A percentile compares a stretch with the other conserved stretches of the same genome.
These are phyloP conservation scores for Lysiphlebus fabarum DNA, from an alignment of 1,140 invertebrate genomes.

Conservation along the genomic window DNA sequence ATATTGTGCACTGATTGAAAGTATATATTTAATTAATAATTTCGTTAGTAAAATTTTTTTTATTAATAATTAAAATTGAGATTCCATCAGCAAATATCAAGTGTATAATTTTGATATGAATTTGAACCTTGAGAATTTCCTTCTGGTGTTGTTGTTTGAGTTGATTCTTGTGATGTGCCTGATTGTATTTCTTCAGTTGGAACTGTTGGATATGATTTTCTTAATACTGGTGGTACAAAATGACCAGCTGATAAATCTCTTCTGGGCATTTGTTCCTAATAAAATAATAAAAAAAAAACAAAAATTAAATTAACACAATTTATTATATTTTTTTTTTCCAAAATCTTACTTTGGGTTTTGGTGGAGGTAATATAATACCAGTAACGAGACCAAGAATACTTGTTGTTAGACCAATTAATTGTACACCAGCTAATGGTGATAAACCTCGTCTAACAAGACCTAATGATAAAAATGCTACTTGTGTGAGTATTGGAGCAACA, in stretches of 20 bases:
- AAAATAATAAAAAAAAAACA: conserved; percentile 11
- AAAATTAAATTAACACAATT: conserved; percentile 5
- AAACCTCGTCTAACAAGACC: conserved; percentile 47
- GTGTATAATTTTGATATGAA: no score
- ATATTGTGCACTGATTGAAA: no score
- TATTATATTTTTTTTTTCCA: neutral
- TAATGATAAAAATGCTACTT: conserved; percentile 45
- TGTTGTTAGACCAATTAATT: conserved; percentile 47
- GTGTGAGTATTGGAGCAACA: conserved; percentile 49
- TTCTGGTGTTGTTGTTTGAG: no score
- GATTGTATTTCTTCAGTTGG: conserved; percentile 42
- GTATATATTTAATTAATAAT: no score
- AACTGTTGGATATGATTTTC: conserved; percentile 30
- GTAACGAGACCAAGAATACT: conserved; percentile 52
- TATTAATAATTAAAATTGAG: no score
- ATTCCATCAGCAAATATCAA: no score
- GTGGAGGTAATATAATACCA: conserved; percentile 45
- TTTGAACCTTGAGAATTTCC: no score
- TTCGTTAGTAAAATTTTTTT: no score
- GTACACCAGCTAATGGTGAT: conserved; percentile 48
- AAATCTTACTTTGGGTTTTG: conserved; percentile 46
- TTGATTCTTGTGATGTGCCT: conserved; percentile 23
- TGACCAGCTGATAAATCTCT: conserved; percentile 47
- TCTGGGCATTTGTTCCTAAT: conserved; percentile 35
- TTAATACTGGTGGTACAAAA: conserved; percentile 49